These are phyloP conservation scores for Morinoia aosen DNA, from an alignment of 2,888 invertebrate species.

Conservation along the genomic window DNA sequence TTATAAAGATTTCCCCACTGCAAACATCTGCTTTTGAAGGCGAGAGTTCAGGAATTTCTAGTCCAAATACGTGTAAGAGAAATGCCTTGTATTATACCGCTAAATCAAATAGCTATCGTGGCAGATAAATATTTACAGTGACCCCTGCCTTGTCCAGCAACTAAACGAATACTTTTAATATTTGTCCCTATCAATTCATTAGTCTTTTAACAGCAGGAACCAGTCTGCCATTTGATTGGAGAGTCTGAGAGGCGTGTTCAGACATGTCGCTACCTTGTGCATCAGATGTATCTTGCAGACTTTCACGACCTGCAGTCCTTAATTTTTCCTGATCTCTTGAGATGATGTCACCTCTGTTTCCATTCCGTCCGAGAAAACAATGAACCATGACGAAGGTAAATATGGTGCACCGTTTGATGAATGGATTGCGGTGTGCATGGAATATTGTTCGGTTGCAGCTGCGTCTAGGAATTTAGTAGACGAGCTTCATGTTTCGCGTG, in stretches of 20 bases:
- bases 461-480: neutral
- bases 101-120: slow-evolving; percentile 17
- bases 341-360: neutral
- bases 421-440: neutral
- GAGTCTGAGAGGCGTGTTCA: slow-evolving; percentile 15
- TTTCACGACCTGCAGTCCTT: neutral
- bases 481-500: neutral
- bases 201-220: neutral
- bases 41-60: neutral
- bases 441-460: neutral
- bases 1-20: neutral
- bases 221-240: neutral
- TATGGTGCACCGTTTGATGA: neutral
- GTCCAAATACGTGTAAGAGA: neutral
- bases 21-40: neutral
- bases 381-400: slow-evolving; percentile 12
- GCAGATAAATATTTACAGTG: neutral
- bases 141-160: neutral
- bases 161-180: neutral
- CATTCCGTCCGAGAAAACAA: neutral
- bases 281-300: neutral
- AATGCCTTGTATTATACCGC: neutral
- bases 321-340: neutral
- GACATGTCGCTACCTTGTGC: neutral
- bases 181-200: slow-evolving; percentile 4